Evolutionary conservation across 2,113 vertebrate species (phyloP), one percentile per base, ranked within the genome.

Genomic region (Typhlomys cinereus): DNA sequence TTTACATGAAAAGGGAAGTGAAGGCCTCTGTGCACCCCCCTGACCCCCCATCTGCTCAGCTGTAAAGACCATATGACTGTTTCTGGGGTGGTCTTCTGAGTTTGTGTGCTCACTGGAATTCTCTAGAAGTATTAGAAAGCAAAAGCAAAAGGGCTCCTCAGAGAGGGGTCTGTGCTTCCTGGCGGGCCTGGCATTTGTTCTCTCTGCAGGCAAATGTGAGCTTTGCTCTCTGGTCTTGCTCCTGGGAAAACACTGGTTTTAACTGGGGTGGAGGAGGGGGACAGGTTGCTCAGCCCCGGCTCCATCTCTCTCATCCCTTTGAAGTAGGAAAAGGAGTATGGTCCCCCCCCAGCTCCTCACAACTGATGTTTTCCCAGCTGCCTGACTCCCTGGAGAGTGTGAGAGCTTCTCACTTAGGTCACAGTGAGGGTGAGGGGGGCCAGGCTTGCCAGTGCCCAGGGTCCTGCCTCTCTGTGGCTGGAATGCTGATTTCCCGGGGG

Each of bases 321-420:
- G 96, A 95, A 92, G 95, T 82, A 27, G 44, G 70, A 76, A n/a
- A 39, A 14, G 23, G 82, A 44, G 57, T 44, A n/a, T n/a, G 7
- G 8, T 41, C 41, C 0, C 0, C 12, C 39, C 8, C 15, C n/a
- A 44, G 62, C 6, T 83, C 90, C 90, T 62, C 14, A 17, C 41
- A 74, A 64, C 88, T 78, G 85, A 64, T 94, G 93, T 96, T 91
- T 94, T 93, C 54, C 87, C 91, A 96, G 91, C 94, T 90, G 89
- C 78, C 74, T 44, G 21, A 64, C 50, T 92, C 80, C 81, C 66
- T 69, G 34, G 69, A 84, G 70, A 73, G 78, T 1, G 0, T 3
- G 31, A n/a, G 44, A 31, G 23, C 66, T 67, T 29, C 50, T 36
- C 44, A 67, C 39, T 23, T 18, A 71, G 80, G 54, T 69, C 41